Conservation (phyloP, 2,113 vertebrate species). For the Corythoichthys intestinalis region DNA sequence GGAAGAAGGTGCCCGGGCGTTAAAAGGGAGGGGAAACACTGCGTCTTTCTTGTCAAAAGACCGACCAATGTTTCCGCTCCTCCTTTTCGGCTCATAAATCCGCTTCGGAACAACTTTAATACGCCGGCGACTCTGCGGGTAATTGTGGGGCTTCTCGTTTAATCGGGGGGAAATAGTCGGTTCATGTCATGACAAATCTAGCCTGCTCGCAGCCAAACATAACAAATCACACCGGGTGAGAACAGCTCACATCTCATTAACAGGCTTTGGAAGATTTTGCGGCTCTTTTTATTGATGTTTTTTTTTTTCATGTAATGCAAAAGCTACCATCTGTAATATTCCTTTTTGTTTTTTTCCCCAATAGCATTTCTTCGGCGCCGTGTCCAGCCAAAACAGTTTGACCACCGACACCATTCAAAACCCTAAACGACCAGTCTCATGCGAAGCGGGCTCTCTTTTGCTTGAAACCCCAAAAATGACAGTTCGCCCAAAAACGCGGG, state of each 20-base stretch:
- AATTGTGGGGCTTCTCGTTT: slow-evolving; percentile 1
- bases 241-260: slow-evolving; percentile 4
- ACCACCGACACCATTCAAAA: no score
- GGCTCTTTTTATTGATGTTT: background rate
- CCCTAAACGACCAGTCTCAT: no score
- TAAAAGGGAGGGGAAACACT: slow-evolving; percentile 62
- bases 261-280: background rate
- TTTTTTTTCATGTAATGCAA: background rate
- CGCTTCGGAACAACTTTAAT: slow-evolving; percentile 15
- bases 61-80: slow-evolving; percentile 44
- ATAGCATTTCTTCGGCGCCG: no score
- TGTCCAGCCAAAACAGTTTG: no score
- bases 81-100: slow-evolving; percentile 33
- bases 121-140: background rate
- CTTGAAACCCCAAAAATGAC: no score
- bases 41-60: slow-evolving; percentile 56
- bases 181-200: slow-evolving; percentile 1
- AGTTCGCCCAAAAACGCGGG: no score
- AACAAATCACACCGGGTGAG: background rate
- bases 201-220: background rate
- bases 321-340: no score
- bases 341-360: no score
- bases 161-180: background rate
- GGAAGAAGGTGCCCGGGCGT: slow-evolving; percentile 65
- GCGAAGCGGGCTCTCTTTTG: no score